Evolutionary conservation across 2,888 invertebrate genomes (phyloP).

Genomic region (Quadroppia sp.): DNA sequence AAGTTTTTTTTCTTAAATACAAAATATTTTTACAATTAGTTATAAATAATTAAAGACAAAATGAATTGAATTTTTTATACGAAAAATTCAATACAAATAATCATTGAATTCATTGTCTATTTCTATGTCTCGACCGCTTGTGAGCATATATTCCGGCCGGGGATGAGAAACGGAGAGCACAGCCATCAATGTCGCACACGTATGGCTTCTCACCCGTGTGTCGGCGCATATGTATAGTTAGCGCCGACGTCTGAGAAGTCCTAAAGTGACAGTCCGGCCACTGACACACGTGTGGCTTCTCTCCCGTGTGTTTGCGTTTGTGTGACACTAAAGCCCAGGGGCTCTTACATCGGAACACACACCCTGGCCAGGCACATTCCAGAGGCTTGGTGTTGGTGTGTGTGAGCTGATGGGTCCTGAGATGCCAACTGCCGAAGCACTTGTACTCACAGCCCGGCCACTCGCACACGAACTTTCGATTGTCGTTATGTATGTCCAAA

Average conservation of each 20-base stretch:
- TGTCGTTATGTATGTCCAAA: background rate
- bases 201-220: background rate
- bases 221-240: background rate
- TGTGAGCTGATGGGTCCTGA: background rate
- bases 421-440: too few relatives aligned
- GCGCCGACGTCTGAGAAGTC: too few relatives aligned
- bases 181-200: background rate
- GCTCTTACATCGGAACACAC: background rate
- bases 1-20: too few relatives aligned
- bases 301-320: conserved; percentile 15
- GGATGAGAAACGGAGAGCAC: background rate
- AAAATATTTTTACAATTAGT: too few relatives aligned
- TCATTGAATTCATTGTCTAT: too few relatives aligned
- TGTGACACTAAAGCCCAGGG: background rate
- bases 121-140: too few relatives aligned
- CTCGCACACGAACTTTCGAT: background rate
- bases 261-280: too few relatives aligned
- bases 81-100: too few relatives aligned
- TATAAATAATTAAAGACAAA: too few relatives aligned
- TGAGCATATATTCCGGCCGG: background rate
- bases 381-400: conserved; percentile 1
- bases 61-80: too few relatives aligned
- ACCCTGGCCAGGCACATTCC: background rate
- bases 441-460: background rate
- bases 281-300: background rate